Evolutionary conservation across 1,140 invertebrate species (phyloP).

Genomic region (Coboldia fuscipes): DNA sequence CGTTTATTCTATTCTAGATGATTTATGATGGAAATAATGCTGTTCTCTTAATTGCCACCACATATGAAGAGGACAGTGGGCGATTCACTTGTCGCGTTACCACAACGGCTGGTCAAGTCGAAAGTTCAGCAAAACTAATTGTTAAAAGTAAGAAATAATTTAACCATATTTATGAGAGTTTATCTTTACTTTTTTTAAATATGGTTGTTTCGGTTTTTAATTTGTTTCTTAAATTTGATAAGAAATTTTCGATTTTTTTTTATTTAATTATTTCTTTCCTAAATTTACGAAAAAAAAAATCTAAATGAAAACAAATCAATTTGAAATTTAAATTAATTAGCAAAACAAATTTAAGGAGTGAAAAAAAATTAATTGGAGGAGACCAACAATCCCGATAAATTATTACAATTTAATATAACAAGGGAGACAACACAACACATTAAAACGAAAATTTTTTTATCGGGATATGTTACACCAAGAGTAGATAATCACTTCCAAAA

Average conservation of each 20-base stretch:
- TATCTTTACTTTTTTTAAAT: slow-evolving; percentile 3
- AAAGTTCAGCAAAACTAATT: slow-evolving; percentile 78
- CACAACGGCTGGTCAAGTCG: slow-evolving; percentile 73
- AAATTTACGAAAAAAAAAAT: neutral
- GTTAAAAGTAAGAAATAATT: slow-evolving; percentile 93
- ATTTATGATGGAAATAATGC: slow-evolving; percentile 77
- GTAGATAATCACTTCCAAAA: too few species aligned
- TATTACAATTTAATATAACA: too few species aligned
- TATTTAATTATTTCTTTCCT: neutral
- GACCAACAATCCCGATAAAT: too few species aligned
- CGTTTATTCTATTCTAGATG: slow-evolving; percentile 67
- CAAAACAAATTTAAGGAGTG: neutral
- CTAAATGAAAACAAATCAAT: neutral
- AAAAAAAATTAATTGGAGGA: neutral
- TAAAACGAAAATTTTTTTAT: too few species aligned
- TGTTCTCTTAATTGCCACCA: slow-evolving; percentile 71
- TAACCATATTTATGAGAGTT: slow-evolving; percentile 12
- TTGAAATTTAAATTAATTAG: neutral
- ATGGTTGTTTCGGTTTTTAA: slow-evolving; percentile 3
- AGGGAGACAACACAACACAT: too few species aligned
- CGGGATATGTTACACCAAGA: too few species aligned
- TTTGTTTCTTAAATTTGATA: slow-evolving; percentile 4
- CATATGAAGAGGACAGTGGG: slow-evolving; percentile 85
- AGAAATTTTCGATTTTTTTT: neutral
- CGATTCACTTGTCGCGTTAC: slow-evolving; percentile 78